Conservation (phyloP, 1,140 invertebrate species). For the Bemisia tabaci region DNA sequence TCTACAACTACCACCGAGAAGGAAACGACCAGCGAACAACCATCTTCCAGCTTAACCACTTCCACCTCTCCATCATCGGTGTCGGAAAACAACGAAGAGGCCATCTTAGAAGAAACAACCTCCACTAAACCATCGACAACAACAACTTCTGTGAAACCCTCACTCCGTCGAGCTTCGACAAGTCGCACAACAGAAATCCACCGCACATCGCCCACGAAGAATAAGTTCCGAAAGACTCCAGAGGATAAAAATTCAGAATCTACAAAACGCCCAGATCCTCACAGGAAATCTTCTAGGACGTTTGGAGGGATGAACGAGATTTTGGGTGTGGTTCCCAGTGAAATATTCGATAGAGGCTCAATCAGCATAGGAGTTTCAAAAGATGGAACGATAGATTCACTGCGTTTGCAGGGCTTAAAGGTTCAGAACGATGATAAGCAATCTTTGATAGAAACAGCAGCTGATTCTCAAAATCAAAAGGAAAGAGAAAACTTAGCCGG, state of each 20-base stretch:
- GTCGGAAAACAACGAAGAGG: background rate
- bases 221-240: background rate
- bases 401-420: too few relatives aligned
- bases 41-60: too few relatives aligned
- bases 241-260: too few relatives aligned
- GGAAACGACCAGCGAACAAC: background rate
- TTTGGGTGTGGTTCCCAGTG: background rate
- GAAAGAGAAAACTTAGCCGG: background rate
- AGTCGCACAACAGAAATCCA: background rate
- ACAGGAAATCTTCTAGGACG: background rate
- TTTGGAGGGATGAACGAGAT: background rate
- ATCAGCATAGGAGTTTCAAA: background rate
- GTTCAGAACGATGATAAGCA: background rate
- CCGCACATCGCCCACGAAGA: background rate
- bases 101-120: background rate
- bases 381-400: background rate
- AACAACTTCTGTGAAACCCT: background rate
- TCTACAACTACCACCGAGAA: background rate
- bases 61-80: too few relatives aligned
- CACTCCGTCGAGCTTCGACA: background rate
- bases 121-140: background rate
- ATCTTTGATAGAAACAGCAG: background rate
- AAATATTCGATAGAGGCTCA: background rate
- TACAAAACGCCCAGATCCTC: background rate
- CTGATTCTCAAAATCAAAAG: too few relatives aligned